Percentiles rank a stretch among this genome's conserved stretches.
Conservation (phyloP, 2,113 vertebrate genomes). For the Bufo gargarizans region DNA sequence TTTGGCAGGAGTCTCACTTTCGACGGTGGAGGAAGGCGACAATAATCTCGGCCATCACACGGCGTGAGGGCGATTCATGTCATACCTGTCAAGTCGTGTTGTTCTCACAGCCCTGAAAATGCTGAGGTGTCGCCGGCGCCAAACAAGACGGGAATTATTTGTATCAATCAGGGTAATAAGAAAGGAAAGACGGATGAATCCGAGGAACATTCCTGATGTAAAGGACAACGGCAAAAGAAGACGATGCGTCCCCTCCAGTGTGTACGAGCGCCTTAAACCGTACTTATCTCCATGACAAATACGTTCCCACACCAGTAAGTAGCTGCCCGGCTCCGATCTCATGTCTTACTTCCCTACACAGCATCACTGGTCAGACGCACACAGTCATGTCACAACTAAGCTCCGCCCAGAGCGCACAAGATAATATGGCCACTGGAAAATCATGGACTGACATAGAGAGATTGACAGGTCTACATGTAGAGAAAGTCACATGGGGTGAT, state of each 20-base stretch:
- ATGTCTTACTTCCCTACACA: not conserved
- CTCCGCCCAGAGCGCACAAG: no score
- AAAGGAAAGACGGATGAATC: not conserved
- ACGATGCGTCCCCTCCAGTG: not conserved
- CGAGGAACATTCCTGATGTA: not conserved
- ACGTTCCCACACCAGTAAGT: not conserved
- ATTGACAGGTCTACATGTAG: not conserved
- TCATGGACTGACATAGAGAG: not conserved
- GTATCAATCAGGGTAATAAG: constrained; percentile 21
- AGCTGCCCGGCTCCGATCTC: not conserved
- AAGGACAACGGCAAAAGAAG: not conserved
- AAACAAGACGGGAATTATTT: constrained; percentile 1
- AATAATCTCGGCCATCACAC: not conserved
- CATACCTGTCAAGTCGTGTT: constrained; percentile 11
- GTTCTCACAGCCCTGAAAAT: not conserved
- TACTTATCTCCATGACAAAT: not conserved
- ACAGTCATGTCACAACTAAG: not conserved
- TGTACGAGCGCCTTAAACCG: no score
- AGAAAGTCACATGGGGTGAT: no score
- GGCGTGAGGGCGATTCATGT: not conserved
- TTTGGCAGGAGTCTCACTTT: no score
- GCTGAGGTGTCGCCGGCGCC: constrained; percentile 4
- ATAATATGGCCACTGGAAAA: no score
- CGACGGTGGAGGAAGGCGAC: no score
- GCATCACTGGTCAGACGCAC: not conserved